Evolutionary conservation across 2,113 vertebrate genomes (phyloP), one percentile per base, ranked within the genome.

Genomic region (Chitala chitala): DNA sequence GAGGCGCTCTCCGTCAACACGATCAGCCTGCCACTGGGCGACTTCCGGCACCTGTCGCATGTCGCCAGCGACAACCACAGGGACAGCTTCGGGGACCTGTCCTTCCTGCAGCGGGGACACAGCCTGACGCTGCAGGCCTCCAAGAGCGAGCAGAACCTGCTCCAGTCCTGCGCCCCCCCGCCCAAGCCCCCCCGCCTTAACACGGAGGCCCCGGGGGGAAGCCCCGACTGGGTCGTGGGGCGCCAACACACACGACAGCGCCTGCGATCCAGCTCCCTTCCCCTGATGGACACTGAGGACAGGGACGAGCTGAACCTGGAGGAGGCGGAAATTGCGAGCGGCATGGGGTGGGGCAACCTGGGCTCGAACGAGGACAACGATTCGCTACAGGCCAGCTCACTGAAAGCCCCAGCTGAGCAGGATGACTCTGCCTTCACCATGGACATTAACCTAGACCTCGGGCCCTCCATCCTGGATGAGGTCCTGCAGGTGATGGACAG

Each of bases 121-220:
- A 78, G 54, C 15, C 75, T 92, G 55, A 79, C 90, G 22, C 78
- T 85, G 8, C 85, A 89, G 65, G 91, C 88, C 68, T 90, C 91
- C 31, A 89, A 89, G 82, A 95, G 93, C 0, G 92, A 93, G 81
- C 91, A 93, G 81, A 93, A 94, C 77, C 82, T 95, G 79, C 83
- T 90, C 71, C 55, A 87, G 68, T 84, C 89, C 73, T 89, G 87
- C 78, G 81, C 91, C n/a, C 92, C 94, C 0, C 95, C 96, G 3
- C 94, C 94, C 38, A 98, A 98, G 73, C 95, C 95, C 5, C 95
- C 96, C 0, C 95, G 95, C 9, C 87, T 98, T 38, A 95, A 94
- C 85, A 79, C 92, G 78, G 91, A 93, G 46, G 93, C 89, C 72
- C 83, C 81, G 0, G 81, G 66, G 1, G 76, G 73, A 22, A 84